Evolutionary conservation across 1,140 invertebrate genomes (phyloP).

Genomic region (Antheraea pernyi): DNA sequence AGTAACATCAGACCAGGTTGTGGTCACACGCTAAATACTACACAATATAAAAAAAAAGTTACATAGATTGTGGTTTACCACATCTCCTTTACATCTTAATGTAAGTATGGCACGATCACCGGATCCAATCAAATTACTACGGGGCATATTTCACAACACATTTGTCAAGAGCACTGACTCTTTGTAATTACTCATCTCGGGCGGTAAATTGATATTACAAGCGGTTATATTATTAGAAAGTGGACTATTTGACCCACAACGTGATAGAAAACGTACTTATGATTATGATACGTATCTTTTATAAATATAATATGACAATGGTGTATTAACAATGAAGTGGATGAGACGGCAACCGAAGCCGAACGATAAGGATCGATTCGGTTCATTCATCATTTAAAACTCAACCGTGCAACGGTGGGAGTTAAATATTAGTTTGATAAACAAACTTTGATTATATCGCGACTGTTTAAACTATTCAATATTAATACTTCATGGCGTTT

Average conservation of each 20-base stretch:
- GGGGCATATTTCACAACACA: constrained; percentile 63
- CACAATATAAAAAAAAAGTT: too few relatives aligned
- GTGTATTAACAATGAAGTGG: constrained; percentile 50
- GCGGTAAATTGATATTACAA: constrained; percentile 63
- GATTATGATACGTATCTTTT: constrained; percentile 55
- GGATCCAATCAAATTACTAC: constrained; percentile 60
- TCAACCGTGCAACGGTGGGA: constrained; percentile 23
- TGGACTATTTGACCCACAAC: constrained; percentile 41
- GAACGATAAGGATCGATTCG: constrained; percentile 44
- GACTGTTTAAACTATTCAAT: constrained; percentile 22
- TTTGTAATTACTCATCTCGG: constrained; percentile 62
- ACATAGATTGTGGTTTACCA: background rate
- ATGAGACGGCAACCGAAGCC: constrained; percentile 25
- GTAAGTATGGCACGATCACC: constrained; percentile 21
- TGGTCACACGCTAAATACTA: too few relatives aligned
- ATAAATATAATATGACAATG: constrained; percentile 64
- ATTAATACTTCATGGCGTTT: constrained; percentile 28
- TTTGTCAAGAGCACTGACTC: constrained; percentile 64
- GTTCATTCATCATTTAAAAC: constrained; percentile 54
- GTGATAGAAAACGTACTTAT: constrained; percentile 45
- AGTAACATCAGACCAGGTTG: too few relatives aligned
- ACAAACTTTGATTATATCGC: constrained; percentile 36
- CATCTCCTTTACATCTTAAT: background rate
- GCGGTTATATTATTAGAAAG: constrained; percentile 59
- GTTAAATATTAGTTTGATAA: constrained; percentile 33